Evolutionary conservation across 2,888 invertebrate species (phyloP).

Genomic region (Zonitis immaculata): DNA sequence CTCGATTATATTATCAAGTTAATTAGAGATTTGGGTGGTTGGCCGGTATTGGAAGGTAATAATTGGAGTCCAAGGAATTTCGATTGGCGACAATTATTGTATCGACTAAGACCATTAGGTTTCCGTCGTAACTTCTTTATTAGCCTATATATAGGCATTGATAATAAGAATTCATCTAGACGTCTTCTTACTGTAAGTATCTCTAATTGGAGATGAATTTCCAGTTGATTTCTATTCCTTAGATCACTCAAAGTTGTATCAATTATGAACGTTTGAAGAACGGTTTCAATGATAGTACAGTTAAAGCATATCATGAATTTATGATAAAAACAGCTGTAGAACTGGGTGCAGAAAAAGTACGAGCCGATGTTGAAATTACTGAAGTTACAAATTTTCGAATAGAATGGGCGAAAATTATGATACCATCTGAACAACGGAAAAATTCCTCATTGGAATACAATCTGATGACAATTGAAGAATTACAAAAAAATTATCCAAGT

Average conservation of each 20-base stretch:
- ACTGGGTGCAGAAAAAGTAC: constrained; percentile 20
- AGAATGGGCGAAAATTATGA: constrained; percentile 3
- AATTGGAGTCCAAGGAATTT: constrained; percentile 27
- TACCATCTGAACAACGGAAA: constrained; percentile 7
- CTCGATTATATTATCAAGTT: constrained; percentile 13
- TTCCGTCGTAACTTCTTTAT: constrained; percentile 22
- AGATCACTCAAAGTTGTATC: constrained; percentile 23
- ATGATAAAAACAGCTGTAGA: constrained; percentile 22
- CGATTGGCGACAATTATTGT: constrained; percentile 24
- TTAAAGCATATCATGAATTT: constrained; percentile 14
- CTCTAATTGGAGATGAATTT: neutral
- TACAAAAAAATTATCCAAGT: constrained; percentile 11
- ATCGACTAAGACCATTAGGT: constrained; percentile 18
- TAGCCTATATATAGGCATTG: constrained; percentile 9
- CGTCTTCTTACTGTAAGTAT: constrained; percentile 10
- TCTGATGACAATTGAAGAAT: constrained; percentile 9
- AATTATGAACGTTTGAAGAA: constrained; percentile 12
- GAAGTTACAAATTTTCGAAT: constrained; percentile 13
- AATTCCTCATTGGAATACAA: constrained; percentile 46
- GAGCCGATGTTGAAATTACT: constrained; percentile 9
- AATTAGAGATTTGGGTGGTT: constrained; percentile 27
- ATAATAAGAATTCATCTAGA: constrained; percentile 10
- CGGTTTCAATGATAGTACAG: constrained; percentile 21
- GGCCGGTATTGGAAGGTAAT: constrained; percentile 29
- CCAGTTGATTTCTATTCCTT: constrained; percentile 3